Base-by-base conservation (phyloP, 1,140 invertebrate genomes). In the Sitobion miscanthi region DNA sequence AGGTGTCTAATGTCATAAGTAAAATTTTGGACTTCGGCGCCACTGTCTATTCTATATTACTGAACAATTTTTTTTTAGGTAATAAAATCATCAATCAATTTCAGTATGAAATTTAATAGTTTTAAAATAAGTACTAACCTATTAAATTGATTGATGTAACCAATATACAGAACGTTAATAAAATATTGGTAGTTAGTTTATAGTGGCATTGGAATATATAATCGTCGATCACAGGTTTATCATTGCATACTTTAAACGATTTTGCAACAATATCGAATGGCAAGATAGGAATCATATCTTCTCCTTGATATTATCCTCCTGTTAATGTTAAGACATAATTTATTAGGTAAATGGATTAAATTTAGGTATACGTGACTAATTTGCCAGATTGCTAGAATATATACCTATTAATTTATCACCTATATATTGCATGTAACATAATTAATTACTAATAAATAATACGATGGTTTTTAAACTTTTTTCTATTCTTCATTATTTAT, bases 181-280 rank as follows among this genome's bases (percentile, higher is more conserved):
- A 96, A 94, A 98, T 97, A 82, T 98, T 97, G 57, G 98, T 97
- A 2, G 98, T 99, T 94, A 98, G 97, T 95, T 98, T 96, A 95
- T 99, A 99, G 95, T 99, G 98, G 94, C 98, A 97, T 94, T 98
- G 96, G 96, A 99, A 99, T 21, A 98, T 96, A 96, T 98, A 97
- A 95, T 98, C 98, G 95, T 99, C 98, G 94, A 98, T 98, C 94
- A 97, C 96, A 91, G 97, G 97, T 95, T 97, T 97, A 96, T 98
- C 97, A 42, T 93, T 86, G 14, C 91, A 25, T 85, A 93, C 49
- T 38, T 93, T 85, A 45, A 93, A 45, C 2, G 82, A 85, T 85
- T 93, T 93, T 25, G 47, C 49, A n/a, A 93, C 54, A 52, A 30
- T 42, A 21, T 85, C 57, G 14, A 93, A 93, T 42, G 82, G 38